phyloP scores from a whole-genome alignment of 92 coral and sea anemone species.

The Umimayanthus kanabou region DNA sequence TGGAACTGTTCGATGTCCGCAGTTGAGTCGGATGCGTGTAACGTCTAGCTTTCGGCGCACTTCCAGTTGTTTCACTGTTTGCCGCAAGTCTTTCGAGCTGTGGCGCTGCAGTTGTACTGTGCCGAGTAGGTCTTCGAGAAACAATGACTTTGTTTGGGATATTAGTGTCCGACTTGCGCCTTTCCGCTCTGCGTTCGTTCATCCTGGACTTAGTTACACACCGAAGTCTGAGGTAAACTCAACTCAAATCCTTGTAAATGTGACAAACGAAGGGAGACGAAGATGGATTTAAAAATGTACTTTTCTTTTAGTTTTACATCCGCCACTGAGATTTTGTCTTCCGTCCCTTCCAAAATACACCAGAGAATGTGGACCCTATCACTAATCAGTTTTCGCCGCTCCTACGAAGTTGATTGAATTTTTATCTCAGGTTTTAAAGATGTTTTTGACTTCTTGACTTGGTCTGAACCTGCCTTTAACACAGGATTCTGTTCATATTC shows the following conservation, averaged over 20 bases:
- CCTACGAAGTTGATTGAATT: too few relatives aligned
- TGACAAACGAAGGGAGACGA: too few relatives aligned
- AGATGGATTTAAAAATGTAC: too few relatives aligned
- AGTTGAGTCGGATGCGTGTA: neutral
- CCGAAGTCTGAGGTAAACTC: neutral
- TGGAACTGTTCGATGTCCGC: neutral
- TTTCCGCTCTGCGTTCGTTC: conserved; percentile 8
- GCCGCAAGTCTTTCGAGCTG: conserved; percentile 5
- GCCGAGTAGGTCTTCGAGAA: conserved; percentile 31
- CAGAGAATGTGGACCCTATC: too few relatives aligned
- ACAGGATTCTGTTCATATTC: too few relatives aligned
- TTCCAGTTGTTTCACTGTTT: neutral
- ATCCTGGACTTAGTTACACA: neutral
- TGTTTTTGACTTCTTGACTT: too few relatives aligned
- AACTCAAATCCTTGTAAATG: neutral
- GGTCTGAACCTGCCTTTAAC: too few relatives aligned
- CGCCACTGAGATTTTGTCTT: too few relatives aligned
- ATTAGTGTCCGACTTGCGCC: conserved; percentile 38
- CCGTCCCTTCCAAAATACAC: too few relatives aligned
- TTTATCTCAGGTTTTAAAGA: too few relatives aligned
- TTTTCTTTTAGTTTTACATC: too few relatives aligned
- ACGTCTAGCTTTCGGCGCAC: neutral
- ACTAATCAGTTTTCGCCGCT: too few relatives aligned
- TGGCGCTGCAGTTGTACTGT: conserved; percentile 24
- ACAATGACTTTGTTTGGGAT: neutral